Base-by-base conservation (phyloP, 2,797 vertebrate species). In the Helostoma temminkii region DNA sequence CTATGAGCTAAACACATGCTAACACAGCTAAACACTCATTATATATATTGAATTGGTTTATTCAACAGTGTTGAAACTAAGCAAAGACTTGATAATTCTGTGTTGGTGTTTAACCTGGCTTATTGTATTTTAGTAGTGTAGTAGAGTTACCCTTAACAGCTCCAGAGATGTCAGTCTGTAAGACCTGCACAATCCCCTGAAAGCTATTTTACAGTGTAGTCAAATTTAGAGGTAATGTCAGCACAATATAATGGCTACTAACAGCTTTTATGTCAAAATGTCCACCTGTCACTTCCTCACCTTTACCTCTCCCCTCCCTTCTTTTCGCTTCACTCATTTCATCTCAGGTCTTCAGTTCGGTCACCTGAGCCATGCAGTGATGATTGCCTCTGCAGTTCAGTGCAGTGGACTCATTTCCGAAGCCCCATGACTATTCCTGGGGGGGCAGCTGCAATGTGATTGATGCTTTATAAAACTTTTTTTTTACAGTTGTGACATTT, bases 401-500 rank as follows among this genome's bases (percentile, higher is more conserved):
- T 82, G 89, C 39, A 2, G 48, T 83, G 83, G 81, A 84, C 87
- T 89, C 85, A 91, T 92, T 92, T 91, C 83, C 66, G 1, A 74
- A 71, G 12, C 66, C 71, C 76, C 67, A 50, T 63, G 75, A 84
- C 86, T 89, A 72, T 80, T 94, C 89, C 88, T 89, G 87, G 89
- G 90, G 71, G 71, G 81, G 70, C 64, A 74, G 71, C 83, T 70
- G 66, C 16, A 22, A 42, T 41, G 15, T 92, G 89, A 95, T 83
- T 84, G 80, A 95, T 88, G 84, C 71, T 63, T 93, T 88, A 82
- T 87, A 83, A 87, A 92, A 89, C 62, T 71, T 82, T 87, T 88
- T 86, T 88, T 91, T 92, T 91, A 91, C 84, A 93, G 89, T 69
- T 78, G 74, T 81, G 84, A 89, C 91, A 93, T 94, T 94, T 94